phyloP scores from a whole-genome alignment of 2,113 vertebrate genomes.

The Mohoua ochrocephala region DNA sequence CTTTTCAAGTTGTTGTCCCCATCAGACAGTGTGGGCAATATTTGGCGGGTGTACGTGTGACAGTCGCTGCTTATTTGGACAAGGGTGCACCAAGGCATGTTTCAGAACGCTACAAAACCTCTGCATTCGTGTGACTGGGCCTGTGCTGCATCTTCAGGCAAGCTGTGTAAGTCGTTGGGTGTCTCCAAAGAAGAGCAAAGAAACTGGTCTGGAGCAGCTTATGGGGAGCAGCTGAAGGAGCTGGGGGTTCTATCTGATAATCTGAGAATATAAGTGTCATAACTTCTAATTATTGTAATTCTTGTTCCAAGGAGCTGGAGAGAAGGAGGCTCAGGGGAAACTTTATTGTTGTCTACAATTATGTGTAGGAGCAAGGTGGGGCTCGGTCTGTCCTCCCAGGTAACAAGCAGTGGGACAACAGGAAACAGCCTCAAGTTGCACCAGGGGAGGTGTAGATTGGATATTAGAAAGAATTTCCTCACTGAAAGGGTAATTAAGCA shows the following conservation, averaged over 20 bases:
- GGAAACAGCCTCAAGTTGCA: background rate
- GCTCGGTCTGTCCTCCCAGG: background rate
- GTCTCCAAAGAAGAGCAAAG: background rate
- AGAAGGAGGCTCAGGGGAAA: background rate
- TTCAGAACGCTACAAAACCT: background rate
- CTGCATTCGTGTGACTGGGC: background rate
- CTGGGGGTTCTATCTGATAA: too few relatives aligned
- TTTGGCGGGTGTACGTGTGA: rapidly evolving
- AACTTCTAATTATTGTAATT: too few relatives aligned
- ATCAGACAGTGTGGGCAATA: background rate
- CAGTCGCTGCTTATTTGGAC: background rate
- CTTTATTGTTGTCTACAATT: background rate
- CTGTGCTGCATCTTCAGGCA: background rate
- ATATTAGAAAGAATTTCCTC: background rate
- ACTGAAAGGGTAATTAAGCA: background rate
- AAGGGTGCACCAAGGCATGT: background rate
- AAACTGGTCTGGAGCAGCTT: background rate
- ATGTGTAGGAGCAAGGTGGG: rapidly evolving
- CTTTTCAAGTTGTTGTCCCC: background rate
- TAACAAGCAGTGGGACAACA: background rate
- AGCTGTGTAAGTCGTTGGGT: background rate
- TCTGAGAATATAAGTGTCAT: too few relatives aligned
- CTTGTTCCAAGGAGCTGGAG: too few relatives aligned
- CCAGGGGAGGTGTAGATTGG: background rate
- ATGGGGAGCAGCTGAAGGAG: background rate